Conservation (phyloP, 2,113 vertebrate genomes). For the Zapus hudsonius region DNA sequence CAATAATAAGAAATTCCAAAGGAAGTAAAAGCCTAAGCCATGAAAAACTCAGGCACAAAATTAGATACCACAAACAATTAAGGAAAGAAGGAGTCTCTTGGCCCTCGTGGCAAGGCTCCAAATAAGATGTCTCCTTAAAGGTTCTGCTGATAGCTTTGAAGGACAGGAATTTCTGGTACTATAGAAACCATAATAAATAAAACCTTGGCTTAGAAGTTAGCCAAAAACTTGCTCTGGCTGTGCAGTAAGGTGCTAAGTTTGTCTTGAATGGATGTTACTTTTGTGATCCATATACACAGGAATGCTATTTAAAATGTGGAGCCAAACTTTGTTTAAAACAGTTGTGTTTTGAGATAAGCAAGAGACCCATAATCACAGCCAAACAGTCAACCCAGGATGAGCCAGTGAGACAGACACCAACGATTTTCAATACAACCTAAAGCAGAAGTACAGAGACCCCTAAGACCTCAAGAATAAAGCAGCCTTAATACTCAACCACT, state of each 20-base stretch:
- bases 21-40: not conserved
- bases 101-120: not conserved
- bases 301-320: not conserved
- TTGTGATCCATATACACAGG: not conserved
- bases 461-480: no score
- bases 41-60: slow-evolving; percentile 27
- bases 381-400: no score
- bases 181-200: not conserved
- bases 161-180: not conserved
- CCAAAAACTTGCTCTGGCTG: slow-evolving; percentile 1
- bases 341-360: not conserved
- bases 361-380: no score
- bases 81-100: slow-evolving; percentile 4
- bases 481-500: no score
- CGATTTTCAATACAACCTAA: no score
- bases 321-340: not conserved
- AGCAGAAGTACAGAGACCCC: no score
- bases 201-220: not conserved
- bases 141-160: not conserved
- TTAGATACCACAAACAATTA: not conserved
- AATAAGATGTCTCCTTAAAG: not conserved
- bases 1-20: not conserved
- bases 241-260: not conserved
- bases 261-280: not conserved
- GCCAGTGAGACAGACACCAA: no score